Base-by-base conservation (phyloP, 2,888 invertebrate genomes). In the Meganola albula region DNA sequence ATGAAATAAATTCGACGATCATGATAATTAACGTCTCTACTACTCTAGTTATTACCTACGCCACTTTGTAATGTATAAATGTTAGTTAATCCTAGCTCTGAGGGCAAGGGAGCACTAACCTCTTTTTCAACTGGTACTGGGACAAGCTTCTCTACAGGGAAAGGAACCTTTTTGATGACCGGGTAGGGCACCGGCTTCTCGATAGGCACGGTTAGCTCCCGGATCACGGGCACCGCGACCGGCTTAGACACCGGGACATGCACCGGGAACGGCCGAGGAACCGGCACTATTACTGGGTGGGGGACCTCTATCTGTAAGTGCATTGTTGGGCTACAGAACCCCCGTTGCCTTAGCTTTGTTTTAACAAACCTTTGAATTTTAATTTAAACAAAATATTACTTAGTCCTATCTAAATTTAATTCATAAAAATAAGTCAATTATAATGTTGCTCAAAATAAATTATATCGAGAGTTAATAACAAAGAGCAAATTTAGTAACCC, bases 51-150 rank as follows among this genome's bases (percentile, higher is more conserved):
- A n/a, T n/a, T n/a, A n/a, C n/a, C n/a, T n/a, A n/a, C n/a, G n/a
- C 27, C 10, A n/a, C 12, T 14, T 12, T 27, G 11, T 16, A 6
- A 10, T 12, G 3, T 3, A 21, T 10, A 4, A n/a, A n/a, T 4
- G 7, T 25, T n/a, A 13, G 13, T 24, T 12, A 14, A 9, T 33
- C 20, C 28, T 31, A 26, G 27, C n/a, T n/a, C 20, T n/a, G 20
- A 20, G 20, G 20, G 7, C 8, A 32, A 38, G 32, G 37, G 40
- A 35, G n/a, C 50, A 72, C 75, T 75, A 67, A 92, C 87, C 57
- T 94, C 92, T 60, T 93, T 92, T 60, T 91, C 89, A 40, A 93
- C 91, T 34, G 90, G 88, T 50, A 90, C 89, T n/a, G 91, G 93
- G 23, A 93, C 89, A 18, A 87, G 89, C 68, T 91, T 93, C 72